Percentiles rank a stretch among this genome's conserved stretches.
Evolutionary conservation across 2,888 invertebrate species (phyloP).

Genomic region (Limnephilus rhombicus): DNA sequence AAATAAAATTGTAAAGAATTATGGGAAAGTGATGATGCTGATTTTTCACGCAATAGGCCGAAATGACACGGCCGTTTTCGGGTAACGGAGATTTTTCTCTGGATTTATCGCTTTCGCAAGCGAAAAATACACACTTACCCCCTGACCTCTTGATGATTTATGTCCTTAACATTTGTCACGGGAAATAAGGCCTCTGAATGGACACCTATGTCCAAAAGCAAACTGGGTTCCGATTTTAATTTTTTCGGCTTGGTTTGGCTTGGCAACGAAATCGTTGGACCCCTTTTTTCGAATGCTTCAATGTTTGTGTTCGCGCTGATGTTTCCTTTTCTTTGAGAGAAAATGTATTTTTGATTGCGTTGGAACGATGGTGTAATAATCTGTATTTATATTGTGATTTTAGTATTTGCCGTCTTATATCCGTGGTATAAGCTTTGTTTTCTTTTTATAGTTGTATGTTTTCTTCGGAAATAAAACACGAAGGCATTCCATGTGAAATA

Average conservation of each 20-base stretch:
- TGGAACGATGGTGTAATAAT: neutral
- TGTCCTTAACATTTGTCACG: conserved; percentile 22
- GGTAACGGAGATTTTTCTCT: neutral
- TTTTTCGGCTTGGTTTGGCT: neutral
- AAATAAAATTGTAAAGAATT: neutral
- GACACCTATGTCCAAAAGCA: conserved; percentile 4
- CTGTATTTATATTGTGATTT: neutral
- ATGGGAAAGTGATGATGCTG: neutral
- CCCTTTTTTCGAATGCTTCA: neutral
- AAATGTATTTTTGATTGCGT: neutral
- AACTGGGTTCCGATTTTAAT: neutral
- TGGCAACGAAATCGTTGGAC: neutral
- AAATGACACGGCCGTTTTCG: neutral
- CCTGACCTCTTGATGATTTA: conserved; percentile 35
- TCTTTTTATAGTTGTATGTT: neutral
- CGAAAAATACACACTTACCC: conserved; percentile 22
- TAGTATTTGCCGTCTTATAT: neutral
- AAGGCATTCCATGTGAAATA: neutral
- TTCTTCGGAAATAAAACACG: neutral
- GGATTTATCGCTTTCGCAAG: conserved; percentile 34
- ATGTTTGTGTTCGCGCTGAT: neutral
- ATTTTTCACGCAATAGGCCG: conserved; percentile 1
- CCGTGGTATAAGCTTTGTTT: neutral
- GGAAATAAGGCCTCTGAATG: neutral
- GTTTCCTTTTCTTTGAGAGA: neutral